phyloP scores from a whole-genome alignment of 2,113 vertebrate genomes.

The Odocoileus hemionus region DNA sequence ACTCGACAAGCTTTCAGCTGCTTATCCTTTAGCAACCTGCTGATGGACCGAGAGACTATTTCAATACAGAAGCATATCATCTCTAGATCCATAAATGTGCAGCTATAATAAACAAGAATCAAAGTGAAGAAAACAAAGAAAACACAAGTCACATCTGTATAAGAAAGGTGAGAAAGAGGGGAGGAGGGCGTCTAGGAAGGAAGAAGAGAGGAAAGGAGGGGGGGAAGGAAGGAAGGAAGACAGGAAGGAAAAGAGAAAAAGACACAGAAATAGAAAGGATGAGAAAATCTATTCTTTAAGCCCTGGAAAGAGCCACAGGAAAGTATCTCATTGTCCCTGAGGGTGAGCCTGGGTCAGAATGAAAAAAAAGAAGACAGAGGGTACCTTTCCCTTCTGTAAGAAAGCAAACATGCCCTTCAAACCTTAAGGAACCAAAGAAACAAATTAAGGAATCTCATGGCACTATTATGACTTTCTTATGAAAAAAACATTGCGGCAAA shows the following conservation, averaged over 20 bases:
- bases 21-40: not conserved
- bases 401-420: not conserved
- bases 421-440: not conserved
- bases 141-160: not conserved
- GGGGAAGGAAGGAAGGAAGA: too few relatives aligned
- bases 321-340: not conserved
- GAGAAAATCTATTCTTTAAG: not conserved
- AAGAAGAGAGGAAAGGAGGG: not conserved
- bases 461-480: not conserved
- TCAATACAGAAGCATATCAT: not conserved
- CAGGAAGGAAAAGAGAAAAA: not conserved
- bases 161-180: not conserved
- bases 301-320: not conserved
- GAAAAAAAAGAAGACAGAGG: not conserved
- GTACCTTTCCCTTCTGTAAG: not conserved
- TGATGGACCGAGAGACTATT: not conserved
- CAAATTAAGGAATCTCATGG: not conserved
- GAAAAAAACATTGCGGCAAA: not conserved
- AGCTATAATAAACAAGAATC: not conserved
- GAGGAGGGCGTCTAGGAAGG: too few relatives aligned
- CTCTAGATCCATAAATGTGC: not conserved
- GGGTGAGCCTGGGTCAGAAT: not conserved
- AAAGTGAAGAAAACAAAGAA: not conserved
- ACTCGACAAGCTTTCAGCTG: not conserved
- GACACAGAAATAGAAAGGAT: not conserved